Conservation (phyloP, 64 coral and sea anemone genomes). For the Acropora tenuis region DNA sequence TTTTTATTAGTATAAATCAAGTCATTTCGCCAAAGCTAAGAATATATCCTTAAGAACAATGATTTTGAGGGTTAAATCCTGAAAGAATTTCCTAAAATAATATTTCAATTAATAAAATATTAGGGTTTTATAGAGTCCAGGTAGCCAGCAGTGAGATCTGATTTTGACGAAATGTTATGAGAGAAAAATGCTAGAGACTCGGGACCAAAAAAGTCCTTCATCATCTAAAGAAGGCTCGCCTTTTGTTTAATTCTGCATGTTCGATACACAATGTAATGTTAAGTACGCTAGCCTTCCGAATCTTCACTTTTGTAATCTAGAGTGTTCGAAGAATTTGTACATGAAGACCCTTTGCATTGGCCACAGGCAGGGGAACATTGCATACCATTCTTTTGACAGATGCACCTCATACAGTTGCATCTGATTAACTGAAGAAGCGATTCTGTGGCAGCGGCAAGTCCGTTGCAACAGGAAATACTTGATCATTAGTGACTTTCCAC, state of each 20-base stretch:
- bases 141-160: slow-evolving; percentile 36
- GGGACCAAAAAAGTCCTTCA: slow-evolving; percentile 13
- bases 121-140: slow-evolving; percentile 22
- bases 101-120: not conserved
- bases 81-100: not conserved
- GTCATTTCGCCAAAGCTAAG: too few relatives aligned
- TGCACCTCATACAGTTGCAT: slow-evolving; percentile 61
- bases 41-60: too few relatives aligned
- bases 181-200: not conserved
- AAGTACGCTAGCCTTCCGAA: slow-evolving; percentile 6
- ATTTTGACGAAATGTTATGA: slow-evolving; percentile 32
- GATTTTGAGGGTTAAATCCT: too few relatives aligned
- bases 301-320: slow-evolving; percentile 22
- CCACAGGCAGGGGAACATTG: slow-evolving; percentile 42
- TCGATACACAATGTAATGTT: not conserved
- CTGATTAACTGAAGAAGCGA: slow-evolving; percentile 48
- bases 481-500: slow-evolving; percentile 34
- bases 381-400: slow-evolving; percentile 52
- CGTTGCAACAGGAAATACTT: slow-evolving; percentile 40
- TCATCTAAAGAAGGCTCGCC: not conserved
- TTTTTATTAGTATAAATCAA: too few relatives aligned
- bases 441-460: slow-evolving; percentile 34
- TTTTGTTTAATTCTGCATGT: slow-evolving; percentile 4
- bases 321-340: slow-evolving; percentile 22
- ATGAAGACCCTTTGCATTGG: slow-evolving; percentile 25